phyloP scores from a whole-genome alignment of 1,140 invertebrate genomes.

The Anastrepha obliqua region DNA sequence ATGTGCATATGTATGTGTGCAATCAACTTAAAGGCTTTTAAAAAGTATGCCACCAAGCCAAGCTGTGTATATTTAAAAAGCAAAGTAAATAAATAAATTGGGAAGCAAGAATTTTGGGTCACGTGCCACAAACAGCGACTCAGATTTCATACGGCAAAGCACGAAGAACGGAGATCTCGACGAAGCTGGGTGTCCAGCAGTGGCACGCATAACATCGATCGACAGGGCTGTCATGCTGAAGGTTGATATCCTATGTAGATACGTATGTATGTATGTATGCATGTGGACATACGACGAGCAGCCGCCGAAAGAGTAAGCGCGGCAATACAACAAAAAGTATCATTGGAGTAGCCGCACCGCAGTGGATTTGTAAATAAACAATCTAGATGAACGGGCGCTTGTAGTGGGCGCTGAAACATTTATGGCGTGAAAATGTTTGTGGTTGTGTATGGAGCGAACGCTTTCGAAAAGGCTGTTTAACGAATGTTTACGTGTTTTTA shows the following conservation, averaged over 20 bases:
- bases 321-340: not conserved
- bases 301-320: not conserved
- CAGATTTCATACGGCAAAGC: not conserved
- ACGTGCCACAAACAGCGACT: slow-evolving; percentile 14
- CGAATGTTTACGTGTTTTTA: slow-evolving; percentile 31
- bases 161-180: not conserved
- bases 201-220: not conserved
- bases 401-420: slow-evolving; percentile 37
- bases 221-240: too few species aligned
- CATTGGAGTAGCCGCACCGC: not conserved
- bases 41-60: slow-evolving; percentile 27
- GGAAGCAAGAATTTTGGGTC: not conserved
- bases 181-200: not conserved
- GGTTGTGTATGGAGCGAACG: not conserved
- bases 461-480: slow-evolving; percentile 11
- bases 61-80: not conserved
- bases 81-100: not conserved
- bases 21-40: not conserved
- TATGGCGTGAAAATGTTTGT: not conserved
- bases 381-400: not conserved
- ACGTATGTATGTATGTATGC: not conserved
- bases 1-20: not conserved
- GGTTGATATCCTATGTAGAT: not conserved
- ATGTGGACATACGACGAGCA: not conserved
- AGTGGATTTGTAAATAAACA: slow-evolving; percentile 42